These are phyloP conservation scores for Salvelinus fontinalis DNA, from an alignment of 2,113 vertebrate genomes.

Conservation along the genomic window DNA sequence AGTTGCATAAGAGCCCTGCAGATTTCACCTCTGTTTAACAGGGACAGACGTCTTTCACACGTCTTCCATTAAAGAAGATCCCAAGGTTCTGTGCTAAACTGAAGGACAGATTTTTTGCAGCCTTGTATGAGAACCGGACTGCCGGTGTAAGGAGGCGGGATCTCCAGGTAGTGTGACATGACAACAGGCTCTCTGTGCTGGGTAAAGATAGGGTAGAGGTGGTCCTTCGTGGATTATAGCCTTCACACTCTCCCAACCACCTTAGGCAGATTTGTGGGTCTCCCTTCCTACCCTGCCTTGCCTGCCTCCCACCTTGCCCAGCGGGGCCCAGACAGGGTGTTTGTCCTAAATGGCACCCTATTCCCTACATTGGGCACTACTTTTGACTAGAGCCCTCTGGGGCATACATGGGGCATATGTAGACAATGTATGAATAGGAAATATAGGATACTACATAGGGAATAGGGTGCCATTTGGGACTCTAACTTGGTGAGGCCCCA, in stretches of 20 bases:
- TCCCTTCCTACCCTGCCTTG: conserved; percentile 1
- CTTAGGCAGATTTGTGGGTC: conserved; percentile 57
- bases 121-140: conserved; percentile 8
- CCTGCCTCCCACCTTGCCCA: conserved; percentile 11
- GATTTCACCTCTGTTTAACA: conserved; percentile 37
- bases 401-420: too few relatives aligned
- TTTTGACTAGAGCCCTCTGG: too few relatives aligned
- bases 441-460: too few relatives aligned
- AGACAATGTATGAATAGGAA: too few relatives aligned
- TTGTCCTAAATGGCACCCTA: too few relatives aligned
- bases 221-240: conserved; percentile 21
- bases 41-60: conserved; percentile 33
- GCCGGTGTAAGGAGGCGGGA: conserved; percentile 38
- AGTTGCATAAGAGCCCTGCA: conserved; percentile 44
- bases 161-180: background rate
- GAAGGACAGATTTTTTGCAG: too few relatives aligned
- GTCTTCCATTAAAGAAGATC: conserved; percentile 42
- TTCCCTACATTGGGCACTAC: too few relatives aligned
- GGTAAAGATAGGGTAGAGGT: background rate
- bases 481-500: conserved; percentile 14
- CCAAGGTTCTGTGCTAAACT: conserved; percentile 17
- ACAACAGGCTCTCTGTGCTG: conserved; percentile 51
- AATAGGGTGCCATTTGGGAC: background rate
- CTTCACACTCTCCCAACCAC: conserved; percentile 54
- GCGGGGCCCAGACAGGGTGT: conserved; percentile 3